Percentiles rank a stretch among this genome's conserved stretches.
phyloP scores from a whole-genome alignment of 2,113 vertebrate species.

The Halichoeres trimaculatus region DNA sequence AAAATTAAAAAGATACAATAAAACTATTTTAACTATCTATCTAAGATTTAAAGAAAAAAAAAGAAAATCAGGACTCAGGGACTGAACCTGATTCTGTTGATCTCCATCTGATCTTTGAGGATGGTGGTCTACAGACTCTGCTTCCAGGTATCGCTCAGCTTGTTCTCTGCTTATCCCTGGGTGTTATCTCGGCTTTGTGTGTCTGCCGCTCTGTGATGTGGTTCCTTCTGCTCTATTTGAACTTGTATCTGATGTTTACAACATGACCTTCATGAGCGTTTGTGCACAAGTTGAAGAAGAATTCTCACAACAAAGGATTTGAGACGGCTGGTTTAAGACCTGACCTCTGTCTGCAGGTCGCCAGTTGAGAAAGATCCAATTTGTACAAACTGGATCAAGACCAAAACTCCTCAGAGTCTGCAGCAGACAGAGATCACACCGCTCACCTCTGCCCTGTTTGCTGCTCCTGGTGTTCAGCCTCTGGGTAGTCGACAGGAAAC shows the following conservation, averaged over 20 bases:
- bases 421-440: no score
- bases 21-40: no score
- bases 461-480: no score
- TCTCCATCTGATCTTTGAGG: conserved; percentile 43
- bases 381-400: no score
- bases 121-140: conserved; percentile 9
- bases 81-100: conserved; percentile 26
- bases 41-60: no score
- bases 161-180: conserved; percentile 30
- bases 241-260: conserved; percentile 45
- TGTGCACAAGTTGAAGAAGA: no score
- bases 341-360: neutral
- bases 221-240: conserved; percentile 50
- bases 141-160: conserved; percentile 23
- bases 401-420: no score
- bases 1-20: no score
- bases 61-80: conserved; percentile 4
- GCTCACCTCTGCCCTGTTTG: no score
- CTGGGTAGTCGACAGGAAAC: no score
- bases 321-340: neutral
- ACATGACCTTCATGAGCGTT: conserved; percentile 7
- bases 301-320: no score
- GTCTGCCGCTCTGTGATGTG: conserved; percentile 80
- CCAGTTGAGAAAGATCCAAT: no score
- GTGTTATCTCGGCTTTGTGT: conserved; percentile 21